phyloP scores from a whole-genome alignment of 2,888 invertebrate species.

The Tanytarsus gracilentus region DNA sequence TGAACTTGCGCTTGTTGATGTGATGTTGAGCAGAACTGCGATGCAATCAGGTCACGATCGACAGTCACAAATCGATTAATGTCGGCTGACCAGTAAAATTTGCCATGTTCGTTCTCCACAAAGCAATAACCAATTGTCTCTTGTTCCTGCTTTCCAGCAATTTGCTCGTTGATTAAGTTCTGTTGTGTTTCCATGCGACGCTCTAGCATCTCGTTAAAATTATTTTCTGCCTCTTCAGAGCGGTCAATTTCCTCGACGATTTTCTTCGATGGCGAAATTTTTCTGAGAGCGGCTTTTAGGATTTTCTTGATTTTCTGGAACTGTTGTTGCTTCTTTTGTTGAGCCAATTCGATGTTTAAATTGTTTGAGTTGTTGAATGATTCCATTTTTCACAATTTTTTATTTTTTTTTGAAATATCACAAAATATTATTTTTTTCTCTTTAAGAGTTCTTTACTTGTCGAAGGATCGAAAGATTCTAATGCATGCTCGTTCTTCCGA shows the following conservation, averaged over 20 bases:
- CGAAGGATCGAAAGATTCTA: conserved; percentile 18
- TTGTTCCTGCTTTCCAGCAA: conserved; percentile 3
- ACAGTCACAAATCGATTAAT: conserved; percentile 14
- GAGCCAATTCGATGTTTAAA: conserved; percentile 17
- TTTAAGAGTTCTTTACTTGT: neutral
- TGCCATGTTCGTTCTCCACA: conserved; percentile 23
- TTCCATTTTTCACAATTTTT: conserved; percentile 19
- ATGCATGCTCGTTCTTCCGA: neutral
- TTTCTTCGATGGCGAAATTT: neutral
- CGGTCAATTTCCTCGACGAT: neutral
- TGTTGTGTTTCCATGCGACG: conserved; percentile 17
- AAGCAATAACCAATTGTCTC: conserved; percentile 11
- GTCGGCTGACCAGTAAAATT: conserved; percentile 24
- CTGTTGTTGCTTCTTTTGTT: neutral
- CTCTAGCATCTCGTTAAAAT: conserved; percentile 22
- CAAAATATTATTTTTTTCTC: neutral
- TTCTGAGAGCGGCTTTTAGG: conserved; percentile 9
- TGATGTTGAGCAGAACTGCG: conserved; percentile 7
- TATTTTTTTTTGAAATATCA: neutral
- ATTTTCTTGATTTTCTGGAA: conserved; percentile 17
- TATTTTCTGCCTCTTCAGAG: conserved; percentile 18
- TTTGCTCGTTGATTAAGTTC: conserved; percentile 21
- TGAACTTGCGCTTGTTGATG: conserved; percentile 25
- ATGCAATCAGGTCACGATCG: conserved; percentile 22
- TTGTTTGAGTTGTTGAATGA: conserved; percentile 23